Evolutionary conservation across 2,888 invertebrate species (phyloP).

Genomic region (Gymnosoma rotundatum): DNA sequence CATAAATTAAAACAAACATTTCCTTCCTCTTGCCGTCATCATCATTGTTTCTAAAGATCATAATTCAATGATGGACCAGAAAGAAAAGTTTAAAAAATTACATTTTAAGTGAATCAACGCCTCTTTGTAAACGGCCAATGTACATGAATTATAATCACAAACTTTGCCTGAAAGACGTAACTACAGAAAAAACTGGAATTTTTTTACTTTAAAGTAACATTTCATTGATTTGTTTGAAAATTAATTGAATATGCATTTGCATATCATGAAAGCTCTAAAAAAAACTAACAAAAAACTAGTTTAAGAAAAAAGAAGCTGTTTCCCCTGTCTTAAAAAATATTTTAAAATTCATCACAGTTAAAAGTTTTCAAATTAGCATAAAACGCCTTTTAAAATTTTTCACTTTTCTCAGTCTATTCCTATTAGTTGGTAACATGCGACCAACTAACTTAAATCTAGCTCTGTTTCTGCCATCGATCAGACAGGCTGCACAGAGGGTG

Average conservation of each 20-base stretch:
- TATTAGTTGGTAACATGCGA: constrained; percentile 7
- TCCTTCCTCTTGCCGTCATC: constrained; percentile 44
- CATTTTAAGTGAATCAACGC: constrained; percentile 71
- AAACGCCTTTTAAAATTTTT: constrained; percentile 58
- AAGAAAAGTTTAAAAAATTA: constrained; percentile 52
- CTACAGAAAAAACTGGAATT: constrained; percentile 50
- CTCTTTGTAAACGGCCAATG: constrained; percentile 55
- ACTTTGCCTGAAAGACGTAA: constrained; percentile 19
- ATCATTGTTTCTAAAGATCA: constrained; percentile 42
- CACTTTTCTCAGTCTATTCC: not conserved
- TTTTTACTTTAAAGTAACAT: constrained; percentile 47
- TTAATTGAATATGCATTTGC: constrained; percentile 70
- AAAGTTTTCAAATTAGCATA: constrained; percentile 59
- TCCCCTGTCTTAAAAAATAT: not conserved
- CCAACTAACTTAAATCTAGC: constrained; percentile 10
- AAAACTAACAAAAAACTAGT: constrained; percentile 23
- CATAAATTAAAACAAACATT: constrained; percentile 53
- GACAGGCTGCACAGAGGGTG: constrained; percentile 30
- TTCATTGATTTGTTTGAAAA: constrained; percentile 66
- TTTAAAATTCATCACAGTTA: constrained; percentile 55
- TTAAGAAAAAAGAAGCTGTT: constrained; percentile 24
- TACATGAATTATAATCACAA: constrained; percentile 47
- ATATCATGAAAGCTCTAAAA: constrained; percentile 52
- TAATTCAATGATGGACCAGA: constrained; percentile 56
- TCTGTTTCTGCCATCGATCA: not conserved